phyloP scores from a whole-genome alignment of 2,888 invertebrate species.

The Parnassius smintheus region DNA sequence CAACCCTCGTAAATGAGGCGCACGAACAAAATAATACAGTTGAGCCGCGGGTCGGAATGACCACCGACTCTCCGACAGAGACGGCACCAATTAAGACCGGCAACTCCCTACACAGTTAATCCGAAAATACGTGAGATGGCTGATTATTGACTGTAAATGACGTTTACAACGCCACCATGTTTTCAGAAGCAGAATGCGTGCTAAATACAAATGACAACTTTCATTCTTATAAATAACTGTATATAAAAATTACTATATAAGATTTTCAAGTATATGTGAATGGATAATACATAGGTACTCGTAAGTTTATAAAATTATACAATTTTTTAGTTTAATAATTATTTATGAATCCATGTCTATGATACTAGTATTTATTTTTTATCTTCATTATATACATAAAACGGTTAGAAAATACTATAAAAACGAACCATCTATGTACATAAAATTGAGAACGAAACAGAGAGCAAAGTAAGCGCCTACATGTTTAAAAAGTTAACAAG shows the following conservation, averaged over 20 bases:
- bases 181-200: slow-evolving; percentile 44
- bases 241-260: background rate
- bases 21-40: slow-evolving; percentile 70
- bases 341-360: background rate
- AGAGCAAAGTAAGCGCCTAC: slow-evolving; percentile 13
- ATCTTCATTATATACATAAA: slow-evolving; percentile 1
- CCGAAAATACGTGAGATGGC: slow-evolving; percentile 75
- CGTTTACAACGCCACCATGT: slow-evolving; percentile 52
- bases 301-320: no score
- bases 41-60: slow-evolving; percentile 62
- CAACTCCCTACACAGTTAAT: slow-evolving; percentile 74
- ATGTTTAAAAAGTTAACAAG: slow-evolving; percentile 71
- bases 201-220: background rate
- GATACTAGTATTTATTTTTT: background rate
- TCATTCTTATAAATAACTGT: background rate
- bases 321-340: no score
- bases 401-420: slow-evolving; percentile 5
- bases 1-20: slow-evolving; percentile 66
- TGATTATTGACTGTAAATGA: slow-evolving; percentile 72
- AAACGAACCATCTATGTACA: slow-evolving; percentile 8
- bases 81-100: slow-evolving; percentile 75
- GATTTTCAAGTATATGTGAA: no score
- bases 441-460: slow-evolving; percentile 39
- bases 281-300: no score
- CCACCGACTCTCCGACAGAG: slow-evolving; percentile 59